Percentiles rank a stretch among this genome's conserved stretches.
These are phyloP conservation scores for Corvus cornix DNA, from an alignment of 2,113 vertebrate genomes.

Conservation along the genomic window DNA sequence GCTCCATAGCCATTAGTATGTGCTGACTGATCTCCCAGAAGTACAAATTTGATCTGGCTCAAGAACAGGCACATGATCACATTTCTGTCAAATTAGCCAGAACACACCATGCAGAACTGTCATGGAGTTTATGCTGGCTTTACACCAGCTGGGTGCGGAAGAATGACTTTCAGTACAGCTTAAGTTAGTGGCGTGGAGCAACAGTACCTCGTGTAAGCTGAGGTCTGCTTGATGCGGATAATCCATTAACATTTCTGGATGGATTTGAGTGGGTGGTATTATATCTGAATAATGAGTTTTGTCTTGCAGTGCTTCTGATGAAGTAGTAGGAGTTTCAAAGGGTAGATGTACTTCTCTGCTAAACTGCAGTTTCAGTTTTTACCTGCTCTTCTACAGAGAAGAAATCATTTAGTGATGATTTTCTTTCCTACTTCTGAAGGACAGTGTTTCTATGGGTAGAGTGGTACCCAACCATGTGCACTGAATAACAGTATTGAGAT, in stretches of 20 bases:
- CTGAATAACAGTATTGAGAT: not conserved
- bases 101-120: not conserved
- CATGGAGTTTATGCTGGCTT: constrained; percentile 16
- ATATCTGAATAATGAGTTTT: not conserved
- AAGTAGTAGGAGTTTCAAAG: not conserved
- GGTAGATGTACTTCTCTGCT: not conserved
- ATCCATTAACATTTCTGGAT: not conserved
- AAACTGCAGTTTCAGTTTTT: not conserved
- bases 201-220: not conserved
- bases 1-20: not conserved
- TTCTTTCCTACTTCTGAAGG: not conserved
- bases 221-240: not conserved
- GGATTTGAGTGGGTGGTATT: not conserved
- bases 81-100: constrained; percentile 57
- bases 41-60: constrained; percentile 31
- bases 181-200: not conserved
- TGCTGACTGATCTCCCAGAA: constrained; percentile 39
- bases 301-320: not conserved
- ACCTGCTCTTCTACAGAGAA: not conserved
- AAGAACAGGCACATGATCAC: constrained; percentile 19
- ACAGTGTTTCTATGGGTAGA: not conserved
- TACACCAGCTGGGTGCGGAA: not conserved
- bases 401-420: not conserved
- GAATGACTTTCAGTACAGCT: not conserved
- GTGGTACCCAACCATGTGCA: not conserved